Percentiles rank a stretch among this genome's conserved stretches.
phyloP scores from a whole-genome alignment of 2,888 invertebrate genomes.

The Eulithis prunata region DNA sequence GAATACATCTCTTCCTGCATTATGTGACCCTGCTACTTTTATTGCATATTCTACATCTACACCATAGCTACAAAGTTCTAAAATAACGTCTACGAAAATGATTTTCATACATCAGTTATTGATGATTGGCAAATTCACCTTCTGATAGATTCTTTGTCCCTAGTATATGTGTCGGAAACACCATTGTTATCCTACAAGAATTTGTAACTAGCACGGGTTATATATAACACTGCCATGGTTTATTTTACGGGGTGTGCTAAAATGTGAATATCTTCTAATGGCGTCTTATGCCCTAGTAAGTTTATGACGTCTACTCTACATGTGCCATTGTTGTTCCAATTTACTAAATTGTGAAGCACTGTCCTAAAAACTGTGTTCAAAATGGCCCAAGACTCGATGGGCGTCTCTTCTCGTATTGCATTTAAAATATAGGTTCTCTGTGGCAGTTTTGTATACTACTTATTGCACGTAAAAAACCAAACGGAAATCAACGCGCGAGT shows the following conservation, averaged over 20 bases:
- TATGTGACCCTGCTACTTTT: slow-evolving; percentile 34
- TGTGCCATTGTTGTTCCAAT: neutral
- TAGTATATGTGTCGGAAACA: slow-evolving; percentile 20
- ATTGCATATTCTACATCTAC: slow-evolving; percentile 34
- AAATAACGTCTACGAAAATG: neutral
- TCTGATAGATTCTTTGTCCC: slow-evolving; percentile 7
- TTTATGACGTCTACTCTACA: slow-evolving; percentile 7
- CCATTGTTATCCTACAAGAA: neutral
- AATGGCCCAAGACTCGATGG: neutral
- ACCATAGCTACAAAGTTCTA: slow-evolving; percentile 4
- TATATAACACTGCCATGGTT: neutral
- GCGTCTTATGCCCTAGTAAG: neutral
- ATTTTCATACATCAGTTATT: neutral
- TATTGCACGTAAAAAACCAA: too few species aligned
- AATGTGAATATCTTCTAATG: neutral
- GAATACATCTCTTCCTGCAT: slow-evolving; percentile 15
- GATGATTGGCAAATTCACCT: slow-evolving; percentile 10
- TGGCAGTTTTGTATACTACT: too few species aligned
- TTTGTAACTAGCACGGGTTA: neutral
- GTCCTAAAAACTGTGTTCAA: neutral
- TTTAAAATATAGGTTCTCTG: too few species aligned
- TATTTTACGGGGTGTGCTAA: neutral
- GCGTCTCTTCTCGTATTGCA: too few species aligned
- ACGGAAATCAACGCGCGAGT: neutral
- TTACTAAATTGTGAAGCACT: neutral